A percentile compares a stretch with the other conserved stretches of the same genome.
These are phyloP conservation scores for Fulica atra DNA, from an alignment of 2,113 vertebrate species.

Conservation along the genomic window DNA sequence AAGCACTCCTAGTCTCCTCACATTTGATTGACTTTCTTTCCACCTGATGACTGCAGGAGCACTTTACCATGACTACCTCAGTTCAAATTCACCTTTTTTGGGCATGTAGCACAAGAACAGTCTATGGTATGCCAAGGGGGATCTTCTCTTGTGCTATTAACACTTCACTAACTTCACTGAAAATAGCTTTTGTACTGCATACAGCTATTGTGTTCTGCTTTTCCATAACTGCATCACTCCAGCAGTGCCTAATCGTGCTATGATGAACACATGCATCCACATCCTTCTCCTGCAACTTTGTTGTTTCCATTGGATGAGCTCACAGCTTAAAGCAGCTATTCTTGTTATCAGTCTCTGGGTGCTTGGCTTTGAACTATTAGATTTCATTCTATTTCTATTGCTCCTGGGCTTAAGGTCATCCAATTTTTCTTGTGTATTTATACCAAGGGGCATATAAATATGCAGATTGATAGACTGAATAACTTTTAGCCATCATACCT, in stretches of 20 bases:
- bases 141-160: not conserved
- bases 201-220: not conserved
- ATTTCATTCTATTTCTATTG: slow-evolving; percentile 37
- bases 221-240: not conserved
- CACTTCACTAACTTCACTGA: not conserved
- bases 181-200: not conserved
- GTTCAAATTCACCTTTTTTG: not conserved
- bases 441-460: not conserved
- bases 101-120: not conserved
- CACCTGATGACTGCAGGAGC: not conserved
- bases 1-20: not conserved
- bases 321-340: slow-evolving; percentile 1
- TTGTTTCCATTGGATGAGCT: not conserved
- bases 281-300: not conserved
- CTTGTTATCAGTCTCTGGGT: not conserved
- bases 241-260: not conserved
- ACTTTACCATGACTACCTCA: not conserved
- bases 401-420: not conserved
- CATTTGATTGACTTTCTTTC: not conserved
- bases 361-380: not conserved
- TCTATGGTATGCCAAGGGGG: not conserved
- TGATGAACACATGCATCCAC: not conserved
- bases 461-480: not conserved
- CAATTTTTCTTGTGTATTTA: not conserved
- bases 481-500: not conserved